These are phyloP conservation scores for Tupaia tana DNA, from an alignment of 2,113 vertebrate genomes.

Conservation along the genomic window DNA sequence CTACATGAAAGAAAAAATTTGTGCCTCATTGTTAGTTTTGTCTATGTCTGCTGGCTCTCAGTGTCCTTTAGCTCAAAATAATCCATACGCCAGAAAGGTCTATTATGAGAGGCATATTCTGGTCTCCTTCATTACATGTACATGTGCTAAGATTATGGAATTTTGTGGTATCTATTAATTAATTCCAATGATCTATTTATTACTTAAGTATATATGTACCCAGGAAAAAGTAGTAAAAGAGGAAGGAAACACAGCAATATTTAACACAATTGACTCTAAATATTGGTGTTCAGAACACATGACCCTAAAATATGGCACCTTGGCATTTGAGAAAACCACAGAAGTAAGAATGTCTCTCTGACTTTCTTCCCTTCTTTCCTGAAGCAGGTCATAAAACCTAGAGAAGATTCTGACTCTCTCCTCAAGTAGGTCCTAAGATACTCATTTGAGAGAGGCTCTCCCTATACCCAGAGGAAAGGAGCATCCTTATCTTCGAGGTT, in stretches of 20 bases:
- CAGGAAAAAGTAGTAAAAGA: neutral
- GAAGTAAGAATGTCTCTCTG: neutral
- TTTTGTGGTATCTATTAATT: neutral
- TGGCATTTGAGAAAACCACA: neutral
- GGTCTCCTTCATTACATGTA: too few species aligned
- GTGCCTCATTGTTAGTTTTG: neutral
- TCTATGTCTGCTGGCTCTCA: too few species aligned
- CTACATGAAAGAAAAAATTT: neutral
- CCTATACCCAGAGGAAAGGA: neutral
- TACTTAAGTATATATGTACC: neutral
- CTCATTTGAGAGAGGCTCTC: neutral
- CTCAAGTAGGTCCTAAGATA: neutral
- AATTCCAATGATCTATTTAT: neutral
- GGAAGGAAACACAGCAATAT: neutral
- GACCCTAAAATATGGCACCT: too few species aligned
- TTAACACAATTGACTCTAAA: neutral
- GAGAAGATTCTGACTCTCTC: neutral
- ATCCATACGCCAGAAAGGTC: neutral
- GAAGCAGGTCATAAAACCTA: neutral
- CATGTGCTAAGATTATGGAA: neutral
- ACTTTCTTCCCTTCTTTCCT: neutral
- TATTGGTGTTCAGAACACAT: neutral
- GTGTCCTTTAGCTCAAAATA: neutral
- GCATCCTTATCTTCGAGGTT: neutral
- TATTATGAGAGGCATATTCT: neutral